Conservation (phyloP, 2,113 vertebrate genomes). For the Aptenodytes patagonicus region DNA sequence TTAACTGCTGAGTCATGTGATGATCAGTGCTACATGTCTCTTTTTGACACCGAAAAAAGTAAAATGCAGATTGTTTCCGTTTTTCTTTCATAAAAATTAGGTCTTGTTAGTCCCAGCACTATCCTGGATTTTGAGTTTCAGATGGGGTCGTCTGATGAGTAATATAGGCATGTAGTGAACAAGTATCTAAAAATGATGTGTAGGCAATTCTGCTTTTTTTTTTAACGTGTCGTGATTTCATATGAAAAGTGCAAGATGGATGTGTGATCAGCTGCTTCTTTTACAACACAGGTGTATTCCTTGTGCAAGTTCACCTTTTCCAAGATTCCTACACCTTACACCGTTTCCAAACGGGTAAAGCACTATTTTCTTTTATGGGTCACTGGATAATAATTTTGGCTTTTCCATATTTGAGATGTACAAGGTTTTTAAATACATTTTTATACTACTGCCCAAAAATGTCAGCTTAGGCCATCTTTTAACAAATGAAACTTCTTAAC, state of each 20-base stretch:
- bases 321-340: constrained; percentile 95
- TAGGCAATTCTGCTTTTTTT: neutral
- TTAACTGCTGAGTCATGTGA: neutral
- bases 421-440: neutral
- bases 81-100: neutral
- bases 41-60: neutral
- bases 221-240: neutral
- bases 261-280: neutral
- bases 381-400: neutral
- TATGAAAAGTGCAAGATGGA: neutral
- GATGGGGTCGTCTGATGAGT: neutral
- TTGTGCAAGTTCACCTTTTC: constrained; percentile 93
- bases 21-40: neutral
- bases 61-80: neutral
- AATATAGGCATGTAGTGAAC: neutral
- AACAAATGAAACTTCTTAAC: neutral
- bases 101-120: neutral
- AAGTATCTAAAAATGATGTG: neutral
- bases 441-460: neutral
- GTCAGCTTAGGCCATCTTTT: neutral
- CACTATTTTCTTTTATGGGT: neutral
- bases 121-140: neutral
- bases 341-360: constrained; percentile 87
- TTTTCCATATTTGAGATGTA: neutral
- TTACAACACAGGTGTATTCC: constrained; percentile 85